phyloP scores from a whole-genome alignment of 2,888 invertebrate genomes.

The Micoletzkya japonica region DNA sequence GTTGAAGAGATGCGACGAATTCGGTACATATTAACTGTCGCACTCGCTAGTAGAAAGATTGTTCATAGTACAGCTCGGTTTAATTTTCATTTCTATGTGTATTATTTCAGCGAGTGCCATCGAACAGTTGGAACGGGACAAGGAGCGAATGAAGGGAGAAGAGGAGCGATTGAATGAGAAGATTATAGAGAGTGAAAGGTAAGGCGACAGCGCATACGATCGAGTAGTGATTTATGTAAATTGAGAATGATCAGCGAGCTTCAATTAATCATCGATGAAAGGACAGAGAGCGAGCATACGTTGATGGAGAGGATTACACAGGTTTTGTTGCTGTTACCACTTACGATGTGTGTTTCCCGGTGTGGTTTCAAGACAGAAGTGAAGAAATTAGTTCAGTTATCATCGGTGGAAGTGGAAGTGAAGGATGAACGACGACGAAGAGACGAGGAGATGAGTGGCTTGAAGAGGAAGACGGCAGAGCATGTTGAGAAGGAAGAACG shows the following conservation, averaged over 20 bases:
- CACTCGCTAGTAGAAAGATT: too few relatives aligned
- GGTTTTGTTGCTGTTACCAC: background rate
- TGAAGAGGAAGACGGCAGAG: slow-evolving; percentile 16
- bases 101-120: background rate
- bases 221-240: background rate
- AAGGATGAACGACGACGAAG: slow-evolving; percentile 17
- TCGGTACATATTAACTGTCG: slow-evolving; percentile 8
- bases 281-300: slow-evolving; percentile 18
- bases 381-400: slow-evolving; percentile 8
- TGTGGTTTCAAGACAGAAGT: too few relatives aligned
- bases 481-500: slow-evolving; percentile 12
- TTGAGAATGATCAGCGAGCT: slow-evolving; percentile 18
- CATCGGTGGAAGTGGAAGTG: background rate
- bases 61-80: too few relatives aligned
- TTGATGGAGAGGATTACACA: slow-evolving; percentile 12
- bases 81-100: too few relatives aligned
- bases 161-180: slow-evolving; percentile 13
- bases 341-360: too few relatives aligned
- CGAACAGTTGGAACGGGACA: slow-evolving; percentile 8
- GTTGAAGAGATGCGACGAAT: slow-evolving; percentile 13
- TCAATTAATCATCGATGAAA: slow-evolving; percentile 17
- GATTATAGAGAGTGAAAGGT: slow-evolving; percentile 15
- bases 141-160: background rate
- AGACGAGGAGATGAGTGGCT: background rate
- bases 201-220: background rate